A percentile compares a stretch with the other conserved stretches of the same genome.
Evolutionary conservation across 2,797 vertebrate genomes (phyloP).

Genomic region (Macrochelys suwanniensis): DNA sequence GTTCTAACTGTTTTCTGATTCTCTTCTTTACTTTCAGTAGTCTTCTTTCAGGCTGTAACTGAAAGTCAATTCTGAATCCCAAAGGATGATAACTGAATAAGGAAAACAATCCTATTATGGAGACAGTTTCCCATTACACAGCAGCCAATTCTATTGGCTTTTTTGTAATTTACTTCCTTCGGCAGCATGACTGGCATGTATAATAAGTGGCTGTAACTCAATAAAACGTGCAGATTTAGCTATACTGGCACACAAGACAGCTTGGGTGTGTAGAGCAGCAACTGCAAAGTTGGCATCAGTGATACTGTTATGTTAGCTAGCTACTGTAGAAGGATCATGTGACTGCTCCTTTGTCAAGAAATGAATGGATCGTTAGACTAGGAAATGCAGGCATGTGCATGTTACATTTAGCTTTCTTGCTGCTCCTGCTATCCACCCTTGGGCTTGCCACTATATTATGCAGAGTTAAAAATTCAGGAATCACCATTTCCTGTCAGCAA

Average conservation of each 20-base stretch:
- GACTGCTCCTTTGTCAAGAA: not conserved
- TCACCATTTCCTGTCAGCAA: not conserved
- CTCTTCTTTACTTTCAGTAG: not conserved
- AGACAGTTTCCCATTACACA: not conserved
- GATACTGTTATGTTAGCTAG: not conserved
- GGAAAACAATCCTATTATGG: not conserved
- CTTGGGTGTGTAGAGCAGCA: not conserved
- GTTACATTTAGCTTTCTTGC: not conserved
- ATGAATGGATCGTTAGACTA: rapidly evolving
- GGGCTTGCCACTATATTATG: not conserved
- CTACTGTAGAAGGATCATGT: rapidly evolving
- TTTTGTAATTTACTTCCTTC: not conserved
- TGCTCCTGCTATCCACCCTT: not conserved
- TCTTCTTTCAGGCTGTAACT: not conserved
- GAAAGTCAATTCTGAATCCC: not conserved
- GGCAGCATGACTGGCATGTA: not conserved
- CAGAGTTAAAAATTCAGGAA: not conserved
- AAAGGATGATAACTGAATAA: not conserved
- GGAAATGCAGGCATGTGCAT: rapidly evolving
- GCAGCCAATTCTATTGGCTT: not conserved
- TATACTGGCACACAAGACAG: not conserved
- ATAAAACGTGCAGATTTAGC: not conserved
- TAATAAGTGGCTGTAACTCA: not conserved
- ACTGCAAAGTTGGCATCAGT: not conserved
- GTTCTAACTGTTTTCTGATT: not conserved